phyloP scores from a whole-genome alignment of 2,113 vertebrate species.

The Corvus moneduloides region DNA sequence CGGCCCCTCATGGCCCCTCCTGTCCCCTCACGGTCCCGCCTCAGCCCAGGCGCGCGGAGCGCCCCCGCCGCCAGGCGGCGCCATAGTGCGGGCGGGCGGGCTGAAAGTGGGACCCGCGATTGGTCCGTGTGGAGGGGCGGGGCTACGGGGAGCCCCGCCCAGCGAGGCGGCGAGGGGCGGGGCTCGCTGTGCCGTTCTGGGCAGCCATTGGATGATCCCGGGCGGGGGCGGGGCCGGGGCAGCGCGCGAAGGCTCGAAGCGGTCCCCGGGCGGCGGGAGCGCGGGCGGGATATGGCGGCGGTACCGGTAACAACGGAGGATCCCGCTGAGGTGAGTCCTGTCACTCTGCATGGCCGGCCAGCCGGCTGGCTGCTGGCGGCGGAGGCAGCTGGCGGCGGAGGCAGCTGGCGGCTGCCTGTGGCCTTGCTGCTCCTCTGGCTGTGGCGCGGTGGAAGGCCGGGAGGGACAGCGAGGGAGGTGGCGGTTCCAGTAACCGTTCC shows the following conservation, averaged over 20 bases:
- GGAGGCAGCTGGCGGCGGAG: neutral
- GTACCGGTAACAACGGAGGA: neutral
- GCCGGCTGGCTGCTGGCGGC: too few relatives aligned
- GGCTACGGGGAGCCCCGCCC: fast-evolving
- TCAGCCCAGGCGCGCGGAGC: fast-evolving
- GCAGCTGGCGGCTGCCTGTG: neutral
- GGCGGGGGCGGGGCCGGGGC: fast-evolving
- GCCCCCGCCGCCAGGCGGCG: neutral
- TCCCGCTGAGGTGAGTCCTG: neutral
- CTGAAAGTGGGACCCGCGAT: neutral
- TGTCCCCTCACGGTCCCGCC: neutral
- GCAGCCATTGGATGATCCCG: neutral
- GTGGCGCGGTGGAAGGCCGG: fast-evolving
- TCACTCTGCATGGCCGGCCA: fast-evolving
- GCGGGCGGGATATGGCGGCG: neutral
- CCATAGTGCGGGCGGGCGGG: fast-evolving
- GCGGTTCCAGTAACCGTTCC: neutral
- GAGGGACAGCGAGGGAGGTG: neutral
- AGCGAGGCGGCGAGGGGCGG: fast-evolving
- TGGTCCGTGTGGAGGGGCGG: fast-evolving
- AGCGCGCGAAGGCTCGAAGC: conserved; percentile 57
- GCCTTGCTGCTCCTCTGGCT: fast-evolving
- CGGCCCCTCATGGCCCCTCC: neutral
- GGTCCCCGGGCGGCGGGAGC: neutral
- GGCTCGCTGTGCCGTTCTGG: fast-evolving